Percentiles rank a stretch among this genome's conserved stretches.
Evolutionary conservation across 1,140 invertebrate species (phyloP).

Genomic region (Ostrea denselamellosa): DNA sequence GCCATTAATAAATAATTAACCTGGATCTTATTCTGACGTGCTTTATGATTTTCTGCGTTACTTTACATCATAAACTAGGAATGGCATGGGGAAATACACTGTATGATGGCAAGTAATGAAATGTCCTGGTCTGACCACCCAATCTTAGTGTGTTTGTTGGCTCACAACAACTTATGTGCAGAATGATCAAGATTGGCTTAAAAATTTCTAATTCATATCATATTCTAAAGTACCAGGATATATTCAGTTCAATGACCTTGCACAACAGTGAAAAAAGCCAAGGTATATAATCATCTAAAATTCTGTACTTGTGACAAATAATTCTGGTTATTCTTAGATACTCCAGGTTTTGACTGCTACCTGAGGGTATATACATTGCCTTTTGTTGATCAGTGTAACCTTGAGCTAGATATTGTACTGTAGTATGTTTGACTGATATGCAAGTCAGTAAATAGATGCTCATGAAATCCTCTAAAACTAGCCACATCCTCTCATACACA

Average conservation of each 20-base stretch:
- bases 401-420: no score
- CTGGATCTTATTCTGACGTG: neutral
- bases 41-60: neutral
- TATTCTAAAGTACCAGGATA: neutral
- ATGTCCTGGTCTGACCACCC: constrained; percentile 4
- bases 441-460: neutral
- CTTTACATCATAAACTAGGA: constrained; percentile 17
- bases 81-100: neutral
- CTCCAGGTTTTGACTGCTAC: no score
- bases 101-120: neutral
- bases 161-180: neutral
- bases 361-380: no score
- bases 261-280: no score
- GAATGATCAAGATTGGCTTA: neutral
- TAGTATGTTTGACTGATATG: neutral
- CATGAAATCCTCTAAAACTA: neutral
- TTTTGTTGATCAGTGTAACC: no score
- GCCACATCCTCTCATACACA: neutral
- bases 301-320: neutral
- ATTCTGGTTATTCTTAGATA: neutral
- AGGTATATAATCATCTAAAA: neutral
- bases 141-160: neutral
- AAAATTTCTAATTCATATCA: neutral
- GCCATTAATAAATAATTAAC: constrained; percentile 34
- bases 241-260: no score